Evolutionary conservation across 2,113 vertebrate species (phyloP).

Genomic region (Serilophus lunatus): DNA sequence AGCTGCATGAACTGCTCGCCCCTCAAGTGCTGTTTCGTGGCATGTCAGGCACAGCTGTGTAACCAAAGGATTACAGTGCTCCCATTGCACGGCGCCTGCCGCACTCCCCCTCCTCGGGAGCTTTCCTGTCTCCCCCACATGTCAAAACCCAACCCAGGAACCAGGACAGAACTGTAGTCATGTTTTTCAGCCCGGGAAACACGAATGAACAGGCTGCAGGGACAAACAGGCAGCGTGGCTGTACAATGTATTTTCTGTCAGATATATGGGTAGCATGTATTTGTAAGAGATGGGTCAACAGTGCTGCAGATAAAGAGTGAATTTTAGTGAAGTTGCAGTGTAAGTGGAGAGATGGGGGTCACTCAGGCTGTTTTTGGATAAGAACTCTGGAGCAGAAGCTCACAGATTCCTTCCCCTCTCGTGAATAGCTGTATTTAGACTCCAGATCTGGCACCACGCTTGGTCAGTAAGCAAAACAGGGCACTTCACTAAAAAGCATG

Average conservation of each 20-base stretch:
- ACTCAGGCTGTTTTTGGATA: background rate
- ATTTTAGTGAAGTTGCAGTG: background rate
- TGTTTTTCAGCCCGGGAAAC: background rate
- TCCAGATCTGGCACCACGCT: background rate
- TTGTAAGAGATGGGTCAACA: background rate
- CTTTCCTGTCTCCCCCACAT: background rate
- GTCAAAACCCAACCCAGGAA: background rate
- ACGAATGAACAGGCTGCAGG: background rate
- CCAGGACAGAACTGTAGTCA: background rate
- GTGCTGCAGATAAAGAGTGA: fast-evolving
- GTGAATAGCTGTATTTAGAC: background rate
- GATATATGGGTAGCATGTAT: fast-evolving
- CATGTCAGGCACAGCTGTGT: conserved; percentile 10
- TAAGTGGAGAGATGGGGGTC: background rate
- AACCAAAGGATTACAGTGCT: conserved; percentile 30
- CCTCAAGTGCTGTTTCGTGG: background rate
- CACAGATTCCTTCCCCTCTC: background rate
- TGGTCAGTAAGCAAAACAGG: background rate
- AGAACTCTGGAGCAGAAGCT: background rate
- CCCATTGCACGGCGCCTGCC: background rate
- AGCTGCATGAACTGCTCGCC: conserved; percentile 7
- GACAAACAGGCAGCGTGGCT: background rate
- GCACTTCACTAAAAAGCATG: background rate
- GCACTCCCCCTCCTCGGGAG: background rate
- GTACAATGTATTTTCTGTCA: background rate